These are phyloP conservation scores for Hybos culiciformis DNA, from an alignment of 2,888 invertebrate genomes.

Conservation along the genomic window DNA sequence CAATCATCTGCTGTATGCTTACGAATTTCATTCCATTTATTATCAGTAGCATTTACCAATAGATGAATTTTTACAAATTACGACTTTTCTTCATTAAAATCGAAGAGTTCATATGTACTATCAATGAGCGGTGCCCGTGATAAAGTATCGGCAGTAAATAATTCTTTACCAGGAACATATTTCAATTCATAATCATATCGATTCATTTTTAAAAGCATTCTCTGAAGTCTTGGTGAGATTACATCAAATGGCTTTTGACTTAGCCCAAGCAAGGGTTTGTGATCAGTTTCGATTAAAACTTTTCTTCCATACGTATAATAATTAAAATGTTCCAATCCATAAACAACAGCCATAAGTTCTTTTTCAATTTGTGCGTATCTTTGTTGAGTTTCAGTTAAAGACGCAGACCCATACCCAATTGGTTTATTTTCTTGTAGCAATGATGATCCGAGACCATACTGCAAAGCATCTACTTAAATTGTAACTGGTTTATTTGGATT, in stretches of 20 bases:
- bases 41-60: background rate
- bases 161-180: conserved; percentile 1
- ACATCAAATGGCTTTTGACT: no score
- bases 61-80: background rate
- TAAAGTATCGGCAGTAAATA: conserved; percentile 1
- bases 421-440: conserved; percentile 3
- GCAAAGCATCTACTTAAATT: conserved; percentile 2
- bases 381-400: no score
- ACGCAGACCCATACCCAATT: background rate
- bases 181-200: background rate
- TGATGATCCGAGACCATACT: conserved; percentile 1
- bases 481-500: conserved; percentile 2
- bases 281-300: no score
- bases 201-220: conserved; percentile 2
- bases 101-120: conserved; percentile 1
- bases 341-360: conserved; percentile 1
- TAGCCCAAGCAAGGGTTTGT: conserved; percentile 1
- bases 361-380: no score
- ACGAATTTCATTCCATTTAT: background rate
- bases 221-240: conserved; percentile 4
- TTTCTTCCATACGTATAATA: background rate
- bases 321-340: conserved; percentile 1
- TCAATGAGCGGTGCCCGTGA: background rate
- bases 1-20: conserved; percentile 1
- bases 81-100: conserved; percentile 1